phyloP scores from a whole-genome alignment of 2,797 vertebrate species.

The Phoxinus dragarum region DNA sequence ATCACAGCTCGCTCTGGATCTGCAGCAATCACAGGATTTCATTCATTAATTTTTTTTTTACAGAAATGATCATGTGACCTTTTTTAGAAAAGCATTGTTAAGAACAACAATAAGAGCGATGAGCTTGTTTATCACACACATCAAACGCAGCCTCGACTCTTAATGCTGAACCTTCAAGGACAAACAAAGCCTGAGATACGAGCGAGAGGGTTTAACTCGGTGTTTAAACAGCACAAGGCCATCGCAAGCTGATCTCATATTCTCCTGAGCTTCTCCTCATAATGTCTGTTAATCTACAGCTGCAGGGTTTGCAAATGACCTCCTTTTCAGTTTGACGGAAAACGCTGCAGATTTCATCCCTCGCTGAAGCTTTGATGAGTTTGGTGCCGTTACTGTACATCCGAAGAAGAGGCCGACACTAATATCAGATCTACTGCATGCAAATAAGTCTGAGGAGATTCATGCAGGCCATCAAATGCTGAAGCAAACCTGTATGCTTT shows the following conservation, averaged over 20 bases:
- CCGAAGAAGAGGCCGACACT: neutral
- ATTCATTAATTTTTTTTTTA: constrained; percentile 3
- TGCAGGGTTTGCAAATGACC: constrained; percentile 22
- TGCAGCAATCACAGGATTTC: constrained; percentile 70
- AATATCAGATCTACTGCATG: neutral
- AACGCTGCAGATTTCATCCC: constrained; percentile 1
- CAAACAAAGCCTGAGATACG: constrained; percentile 71
- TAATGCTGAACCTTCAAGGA: constrained; percentile 79
- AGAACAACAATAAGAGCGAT: constrained; percentile 59
- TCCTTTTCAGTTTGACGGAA: constrained; percentile 29
- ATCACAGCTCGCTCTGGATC: constrained; percentile 77
- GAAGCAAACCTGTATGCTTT: neutral
- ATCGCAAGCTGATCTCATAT: constrained; percentile 75
- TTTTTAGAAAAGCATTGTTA: constrained; percentile 67
- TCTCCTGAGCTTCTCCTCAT: constrained; percentile 52
- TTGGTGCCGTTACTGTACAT: neutral
- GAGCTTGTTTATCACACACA: constrained; percentile 75
- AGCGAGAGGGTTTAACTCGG: constrained; percentile 65
- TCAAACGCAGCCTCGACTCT: constrained; percentile 73
- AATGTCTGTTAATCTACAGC: constrained; percentile 49
- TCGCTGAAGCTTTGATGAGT: constrained; percentile 22
- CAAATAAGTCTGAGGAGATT: neutral
- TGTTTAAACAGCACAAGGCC: constrained; percentile 65
- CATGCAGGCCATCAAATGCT: neutral
- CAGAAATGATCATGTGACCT: constrained; percentile 70